phyloP scores from a whole-genome alignment of 1,140 invertebrate species.

The Cyclargus thomasi region DNA sequence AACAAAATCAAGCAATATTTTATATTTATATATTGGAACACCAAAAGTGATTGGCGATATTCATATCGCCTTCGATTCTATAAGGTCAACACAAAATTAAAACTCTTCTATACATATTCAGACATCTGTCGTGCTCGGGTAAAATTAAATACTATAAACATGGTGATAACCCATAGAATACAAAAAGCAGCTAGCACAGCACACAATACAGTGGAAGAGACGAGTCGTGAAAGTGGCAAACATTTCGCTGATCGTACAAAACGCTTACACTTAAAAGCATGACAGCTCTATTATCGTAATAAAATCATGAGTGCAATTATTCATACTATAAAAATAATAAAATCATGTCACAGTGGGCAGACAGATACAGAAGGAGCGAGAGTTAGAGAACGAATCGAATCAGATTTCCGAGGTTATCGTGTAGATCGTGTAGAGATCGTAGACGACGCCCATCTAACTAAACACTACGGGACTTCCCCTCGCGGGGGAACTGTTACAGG shows the following conservation, averaged over 20 bases:
- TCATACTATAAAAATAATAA: slow-evolving; percentile 38
- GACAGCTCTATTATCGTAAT: slow-evolving; percentile 72
- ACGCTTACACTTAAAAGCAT: slow-evolving; percentile 74
- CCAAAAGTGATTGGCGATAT: slow-evolving; percentile 19
- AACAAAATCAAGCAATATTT: slow-evolving; percentile 44
- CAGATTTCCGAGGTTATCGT: slow-evolving; percentile 21
- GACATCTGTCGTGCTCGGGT: slow-evolving; percentile 53
- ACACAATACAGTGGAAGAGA: slow-evolving; percentile 73
- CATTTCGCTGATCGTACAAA: slow-evolving; percentile 68
- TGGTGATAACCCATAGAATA: slow-evolving; percentile 73
- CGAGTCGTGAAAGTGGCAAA: slow-evolving; percentile 72
- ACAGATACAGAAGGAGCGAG: slow-evolving; percentile 51
- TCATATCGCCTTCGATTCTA: slow-evolving; percentile 3
- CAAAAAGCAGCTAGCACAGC: slow-evolving; percentile 75
- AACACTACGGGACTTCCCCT: slow-evolving; percentile 43
- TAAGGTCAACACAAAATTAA: slow-evolving; percentile 10
- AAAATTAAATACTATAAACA: slow-evolving; percentile 55
- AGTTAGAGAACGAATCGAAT: slow-evolving; percentile 25
- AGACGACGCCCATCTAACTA: slow-evolving; percentile 33
- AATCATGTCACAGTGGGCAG: slow-evolving; percentile 37
- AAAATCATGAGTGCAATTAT: slow-evolving; percentile 66
- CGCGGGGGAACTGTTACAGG: slow-evolving; percentile 55
- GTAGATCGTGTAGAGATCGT: not conserved
- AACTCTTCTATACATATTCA: slow-evolving; percentile 1
- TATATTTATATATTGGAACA: slow-evolving; percentile 21